Evolutionary conservation across 2,113 vertebrate genomes (phyloP).

Genomic region (Diadophis punctatus): DNA sequence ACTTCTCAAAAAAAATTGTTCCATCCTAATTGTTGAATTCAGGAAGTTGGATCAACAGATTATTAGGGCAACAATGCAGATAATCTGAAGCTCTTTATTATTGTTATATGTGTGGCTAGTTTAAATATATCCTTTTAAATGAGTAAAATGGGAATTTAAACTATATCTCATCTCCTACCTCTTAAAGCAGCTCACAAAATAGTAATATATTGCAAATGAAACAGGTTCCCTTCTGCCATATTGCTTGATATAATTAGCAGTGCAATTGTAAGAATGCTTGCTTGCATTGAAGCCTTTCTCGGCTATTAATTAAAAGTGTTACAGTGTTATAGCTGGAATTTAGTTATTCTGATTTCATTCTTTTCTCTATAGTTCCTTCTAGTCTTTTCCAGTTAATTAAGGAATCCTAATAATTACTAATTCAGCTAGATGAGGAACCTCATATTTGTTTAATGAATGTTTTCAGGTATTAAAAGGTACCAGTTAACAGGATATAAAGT

Average conservation of each 20-base stretch:
- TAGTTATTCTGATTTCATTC: not conserved
- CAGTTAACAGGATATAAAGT: not conserved
- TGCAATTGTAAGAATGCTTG: not conserved
- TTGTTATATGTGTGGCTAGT: not conserved
- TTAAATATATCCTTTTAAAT: not conserved
- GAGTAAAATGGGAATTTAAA: not conserved
- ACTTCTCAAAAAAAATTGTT: too few relatives aligned
- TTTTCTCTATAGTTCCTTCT: not conserved
- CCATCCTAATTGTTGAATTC: not conserved
- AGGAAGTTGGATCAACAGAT: not conserved
- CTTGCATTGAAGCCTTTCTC: not conserved
- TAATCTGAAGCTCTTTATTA: not conserved
- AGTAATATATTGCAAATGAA: not conserved
- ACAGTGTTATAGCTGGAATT: not conserved
- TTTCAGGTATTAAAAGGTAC: not conserved
- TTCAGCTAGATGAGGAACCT: not conserved
- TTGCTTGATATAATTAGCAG: not conserved
- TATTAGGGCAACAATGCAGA: not conserved
- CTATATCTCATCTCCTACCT: not conserved
- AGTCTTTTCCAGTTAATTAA: not conserved
- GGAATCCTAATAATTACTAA: not conserved
- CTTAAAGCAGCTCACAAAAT: not conserved
- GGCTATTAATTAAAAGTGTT: not conserved
- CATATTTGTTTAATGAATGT: not conserved
- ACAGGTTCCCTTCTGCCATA: not conserved